phyloP scores from a whole-genome alignment of 2,113 vertebrate species.

The Caloenas nicobarica region DNA sequence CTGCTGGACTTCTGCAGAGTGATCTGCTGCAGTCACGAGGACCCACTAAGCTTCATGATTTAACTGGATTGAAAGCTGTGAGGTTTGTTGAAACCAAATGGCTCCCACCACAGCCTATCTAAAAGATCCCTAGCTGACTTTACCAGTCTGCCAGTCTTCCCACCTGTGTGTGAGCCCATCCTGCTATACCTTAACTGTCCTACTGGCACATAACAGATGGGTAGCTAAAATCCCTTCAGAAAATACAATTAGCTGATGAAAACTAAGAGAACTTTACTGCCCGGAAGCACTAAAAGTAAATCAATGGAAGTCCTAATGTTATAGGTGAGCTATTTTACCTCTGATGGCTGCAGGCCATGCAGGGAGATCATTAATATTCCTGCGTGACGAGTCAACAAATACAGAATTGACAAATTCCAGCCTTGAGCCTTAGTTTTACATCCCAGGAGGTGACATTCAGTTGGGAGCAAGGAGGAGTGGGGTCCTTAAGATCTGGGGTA shows the following conservation, averaged over 20 bases:
- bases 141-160: background rate
- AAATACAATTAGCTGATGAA: background rate
- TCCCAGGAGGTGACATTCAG: background rate
- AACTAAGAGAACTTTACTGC: background rate
- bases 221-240: background rate
- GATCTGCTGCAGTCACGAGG: background rate
- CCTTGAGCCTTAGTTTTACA: background rate
- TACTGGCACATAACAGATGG: background rate
- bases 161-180: background rate
- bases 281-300: conserved; percentile 16
- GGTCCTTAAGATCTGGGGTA: background rate
- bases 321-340: conserved; percentile 1
- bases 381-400: background rate
- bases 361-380: conserved; percentile 1
- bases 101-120: background rate
- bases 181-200: background rate
- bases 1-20: background rate
- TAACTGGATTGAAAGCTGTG: background rate
- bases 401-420: conserved; percentile 1
- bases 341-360: background rate
- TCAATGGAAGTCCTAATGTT: background rate
- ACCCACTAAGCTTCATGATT: background rate
- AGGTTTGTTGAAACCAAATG: background rate
- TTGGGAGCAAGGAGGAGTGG: background rate
- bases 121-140: background rate